Conservation (phyloP, 1,140 invertebrate species). For the Drosophila burlai region DNA sequence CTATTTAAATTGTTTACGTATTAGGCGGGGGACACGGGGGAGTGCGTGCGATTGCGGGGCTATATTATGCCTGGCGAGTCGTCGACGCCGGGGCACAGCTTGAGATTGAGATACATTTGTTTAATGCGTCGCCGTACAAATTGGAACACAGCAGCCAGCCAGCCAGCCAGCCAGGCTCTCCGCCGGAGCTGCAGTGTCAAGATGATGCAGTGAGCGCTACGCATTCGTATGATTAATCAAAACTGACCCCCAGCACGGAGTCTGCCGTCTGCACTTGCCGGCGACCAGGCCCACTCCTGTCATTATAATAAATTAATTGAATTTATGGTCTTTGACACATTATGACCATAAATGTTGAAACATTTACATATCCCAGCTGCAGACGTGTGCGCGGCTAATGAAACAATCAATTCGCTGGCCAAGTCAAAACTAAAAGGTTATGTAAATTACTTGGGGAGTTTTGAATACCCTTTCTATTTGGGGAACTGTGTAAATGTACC, state of each 20-base stretch:
- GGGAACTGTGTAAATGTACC: not conserved
- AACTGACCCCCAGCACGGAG: constrained; percentile 50
- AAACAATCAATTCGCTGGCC: constrained; percentile 66
- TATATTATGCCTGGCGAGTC: constrained; percentile 11
- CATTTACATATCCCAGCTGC: constrained; percentile 50
- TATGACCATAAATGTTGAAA: constrained; percentile 75
- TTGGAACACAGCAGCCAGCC: constrained; percentile 51
- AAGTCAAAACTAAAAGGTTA: not conserved
- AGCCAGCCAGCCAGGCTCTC: constrained; percentile 27
- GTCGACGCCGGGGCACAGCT: constrained; percentile 70
- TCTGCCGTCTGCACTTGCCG: constrained; percentile 23
- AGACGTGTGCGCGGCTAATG: constrained; percentile 58
- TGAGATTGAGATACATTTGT: constrained; percentile 82
- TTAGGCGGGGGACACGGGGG: constrained; percentile 22
- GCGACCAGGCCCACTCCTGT: constrained; percentile 36
- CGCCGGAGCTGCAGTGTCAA: constrained; percentile 61
- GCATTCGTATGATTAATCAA: constrained; percentile 62
- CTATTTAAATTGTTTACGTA: constrained; percentile 82
- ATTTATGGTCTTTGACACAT: constrained; percentile 82
- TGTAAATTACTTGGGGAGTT: not conserved
- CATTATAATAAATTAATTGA: constrained; percentile 84
- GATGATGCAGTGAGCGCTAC: constrained; percentile 68
- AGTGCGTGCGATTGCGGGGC: constrained; percentile 1
- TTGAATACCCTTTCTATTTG: constrained; percentile 29
- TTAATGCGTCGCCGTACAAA: constrained; percentile 76